phyloP scores from a whole-genome alignment of 1,140 invertebrate genomes.

The Camponotus pennsylvanicus region DNA sequence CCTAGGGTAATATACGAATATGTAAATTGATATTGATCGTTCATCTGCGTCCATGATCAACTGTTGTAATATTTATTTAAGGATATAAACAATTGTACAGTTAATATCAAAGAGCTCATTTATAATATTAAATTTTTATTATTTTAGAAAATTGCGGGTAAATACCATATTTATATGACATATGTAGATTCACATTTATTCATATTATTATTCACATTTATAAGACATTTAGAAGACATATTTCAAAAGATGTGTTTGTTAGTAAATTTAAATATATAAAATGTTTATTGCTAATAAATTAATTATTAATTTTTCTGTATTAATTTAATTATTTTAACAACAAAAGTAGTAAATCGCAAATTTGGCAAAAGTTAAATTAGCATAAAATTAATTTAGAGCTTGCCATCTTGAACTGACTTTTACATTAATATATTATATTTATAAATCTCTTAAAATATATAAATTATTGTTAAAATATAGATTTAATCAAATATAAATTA shows the following conservation, averaged over 20 bases:
- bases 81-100: neutral
- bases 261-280: neutral
- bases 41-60: neutral
- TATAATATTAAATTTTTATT: neutral
- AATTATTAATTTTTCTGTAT: neutral
- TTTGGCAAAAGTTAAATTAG: neutral
- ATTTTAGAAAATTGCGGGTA: neutral
- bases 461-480: neutral
- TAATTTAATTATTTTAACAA: neutral
- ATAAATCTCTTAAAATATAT: slow-evolving; percentile 2
- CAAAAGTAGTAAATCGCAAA: neutral
- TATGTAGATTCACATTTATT: too few relatives aligned
- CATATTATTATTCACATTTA: too few relatives aligned
- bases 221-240: neutral
- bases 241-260: neutral
- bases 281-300: neutral
- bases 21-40: neutral
- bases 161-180: neutral
- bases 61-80: neutral
- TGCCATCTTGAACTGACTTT: neutral
- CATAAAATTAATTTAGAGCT: neutral
- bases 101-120: neutral
- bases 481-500: neutral
- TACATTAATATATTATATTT: neutral
- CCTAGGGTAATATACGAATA: neutral